These are phyloP conservation scores for Odontamblyopus rebecca DNA, from an alignment of 2,797 vertebrate genomes.

Conservation along the genomic window DNA sequence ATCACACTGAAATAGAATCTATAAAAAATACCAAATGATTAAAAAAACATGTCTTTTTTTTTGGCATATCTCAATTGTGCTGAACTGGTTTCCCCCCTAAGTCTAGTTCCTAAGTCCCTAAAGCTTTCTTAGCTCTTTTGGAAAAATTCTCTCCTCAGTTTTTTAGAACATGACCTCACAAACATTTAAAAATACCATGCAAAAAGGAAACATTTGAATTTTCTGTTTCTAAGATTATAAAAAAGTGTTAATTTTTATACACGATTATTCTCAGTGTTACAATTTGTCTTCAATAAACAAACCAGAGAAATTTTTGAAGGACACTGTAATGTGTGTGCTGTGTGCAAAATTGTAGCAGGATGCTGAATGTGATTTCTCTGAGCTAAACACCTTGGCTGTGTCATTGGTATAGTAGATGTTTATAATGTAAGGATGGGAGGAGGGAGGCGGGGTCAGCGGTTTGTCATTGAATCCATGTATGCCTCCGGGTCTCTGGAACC, in stretches of 20 bases:
- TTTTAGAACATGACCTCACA: too few species aligned
- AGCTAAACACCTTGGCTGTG: conserved; percentile 48
- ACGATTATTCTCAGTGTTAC: not conserved
- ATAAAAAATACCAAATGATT: too few species aligned
- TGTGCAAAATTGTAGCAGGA: conserved; percentile 15
- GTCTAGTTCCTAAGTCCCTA: too few species aligned
- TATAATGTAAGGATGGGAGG: conserved; percentile 19
- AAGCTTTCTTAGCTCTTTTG: too few species aligned
- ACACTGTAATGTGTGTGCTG: conserved; percentile 9
- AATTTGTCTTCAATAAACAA: conserved; percentile 7
- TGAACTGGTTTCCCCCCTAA: too few species aligned
- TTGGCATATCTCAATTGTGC: too few species aligned
- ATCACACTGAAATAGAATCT: not conserved
- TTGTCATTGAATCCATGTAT: conserved; percentile 48
- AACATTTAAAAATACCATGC: too few species aligned
- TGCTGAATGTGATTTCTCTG: conserved; percentile 28
- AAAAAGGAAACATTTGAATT: too few species aligned
- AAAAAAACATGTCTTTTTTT: too few species aligned
- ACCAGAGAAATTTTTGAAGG: conserved; percentile 29
- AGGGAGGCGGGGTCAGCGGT: conserved; percentile 15
- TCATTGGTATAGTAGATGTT: conserved; percentile 44
- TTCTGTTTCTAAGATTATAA: too few species aligned
- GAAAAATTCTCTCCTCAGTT: too few species aligned
- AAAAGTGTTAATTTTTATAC: too few species aligned
- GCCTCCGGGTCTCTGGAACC: conserved; percentile 57